phyloP scores from a whole-genome alignment of 2,888 invertebrate genomes.

The Amphipoea oculea region DNA sequence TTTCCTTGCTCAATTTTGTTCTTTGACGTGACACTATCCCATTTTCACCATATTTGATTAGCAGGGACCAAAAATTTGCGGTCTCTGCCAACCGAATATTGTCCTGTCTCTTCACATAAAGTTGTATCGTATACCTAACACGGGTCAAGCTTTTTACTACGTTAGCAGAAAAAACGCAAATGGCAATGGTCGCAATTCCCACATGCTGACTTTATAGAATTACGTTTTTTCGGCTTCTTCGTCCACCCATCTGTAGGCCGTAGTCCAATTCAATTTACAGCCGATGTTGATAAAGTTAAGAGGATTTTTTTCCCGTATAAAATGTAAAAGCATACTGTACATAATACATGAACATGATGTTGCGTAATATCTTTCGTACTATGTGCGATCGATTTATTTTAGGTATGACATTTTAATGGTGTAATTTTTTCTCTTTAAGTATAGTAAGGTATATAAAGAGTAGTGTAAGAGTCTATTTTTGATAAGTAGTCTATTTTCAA shows the following conservation, averaged over 20 bases:
- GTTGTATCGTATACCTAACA: constrained; percentile 45
- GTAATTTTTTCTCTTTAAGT: background rate
- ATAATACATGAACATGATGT: constrained; percentile 5
- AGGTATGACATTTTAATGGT: background rate
- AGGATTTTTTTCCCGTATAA: constrained; percentile 19
- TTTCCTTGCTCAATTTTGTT: background rate
- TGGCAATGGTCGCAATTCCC: constrained; percentile 50
- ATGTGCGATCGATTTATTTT: background rate
- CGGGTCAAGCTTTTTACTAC: constrained; percentile 57
- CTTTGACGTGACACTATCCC: background rate
- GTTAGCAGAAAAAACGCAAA: constrained; percentile 56
- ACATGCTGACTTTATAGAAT: constrained; percentile 59
- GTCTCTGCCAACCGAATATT: constrained; percentile 18
- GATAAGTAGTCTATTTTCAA: background rate
- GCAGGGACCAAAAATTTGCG: constrained; percentile 21
- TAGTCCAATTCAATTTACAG: constrained; percentile 59
- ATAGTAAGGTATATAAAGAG: no score
- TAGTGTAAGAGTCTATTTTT: no score
- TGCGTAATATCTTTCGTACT: background rate
- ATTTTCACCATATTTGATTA: constrained; percentile 33
- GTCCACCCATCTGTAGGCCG: constrained; percentile 29
- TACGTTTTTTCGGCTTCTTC: constrained; percentile 50
- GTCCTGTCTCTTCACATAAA: constrained; percentile 45
- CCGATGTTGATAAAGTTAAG: constrained; percentile 43
- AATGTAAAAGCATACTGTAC: constrained; percentile 6